Evolutionary conservation across 2,113 vertebrate species (phyloP).

Genomic region (Centropristis striata): DNA sequence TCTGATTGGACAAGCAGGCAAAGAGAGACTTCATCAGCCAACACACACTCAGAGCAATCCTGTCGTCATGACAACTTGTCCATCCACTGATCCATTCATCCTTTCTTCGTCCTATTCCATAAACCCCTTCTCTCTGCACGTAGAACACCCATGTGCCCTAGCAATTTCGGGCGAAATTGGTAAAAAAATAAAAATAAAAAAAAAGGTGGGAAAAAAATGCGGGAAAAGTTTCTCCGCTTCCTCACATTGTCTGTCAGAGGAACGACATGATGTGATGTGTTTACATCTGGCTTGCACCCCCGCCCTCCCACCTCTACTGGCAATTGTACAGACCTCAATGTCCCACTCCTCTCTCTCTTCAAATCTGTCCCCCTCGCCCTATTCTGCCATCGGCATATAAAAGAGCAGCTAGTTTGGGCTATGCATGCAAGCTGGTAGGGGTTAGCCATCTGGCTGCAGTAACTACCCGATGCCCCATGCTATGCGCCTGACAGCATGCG

Average conservation of each 20-base stretch:
- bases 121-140: slow-evolving; percentile 16
- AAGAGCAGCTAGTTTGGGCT: slow-evolving; percentile 78
- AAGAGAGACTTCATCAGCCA: slow-evolving; percentile 93
- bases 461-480: slow-evolving; percentile 74
- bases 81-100: slow-evolving; percentile 69
- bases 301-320: slow-evolving; percentile 61
- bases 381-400: slow-evolving; percentile 77
- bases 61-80: slow-evolving; percentile 90
- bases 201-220: slow-evolving; percentile 78
- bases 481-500: slow-evolving; percentile 76
- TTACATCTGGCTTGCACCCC: slow-evolving; percentile 85
- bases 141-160: slow-evolving; percentile 18
- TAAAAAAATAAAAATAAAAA: no score
- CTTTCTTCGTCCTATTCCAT: slow-evolving; percentile 51
- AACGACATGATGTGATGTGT: slow-evolving; percentile 80
- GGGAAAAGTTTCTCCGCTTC: slow-evolving; percentile 77
- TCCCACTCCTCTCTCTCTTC: slow-evolving; percentile 82
- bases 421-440: slow-evolving; percentile 88
- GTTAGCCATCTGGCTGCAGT: slow-evolving; percentile 81
- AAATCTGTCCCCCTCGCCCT: slow-evolving; percentile 83
- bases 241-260: slow-evolving; percentile 41
- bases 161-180: slow-evolving; percentile 31
- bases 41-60: slow-evolving; percentile 82
- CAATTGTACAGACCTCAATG: slow-evolving; percentile 87
- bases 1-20: slow-evolving; percentile 97